Base-by-base conservation (phyloP, 2,888 invertebrate genomes). In the Coelogynopora nodosa region DNA sequence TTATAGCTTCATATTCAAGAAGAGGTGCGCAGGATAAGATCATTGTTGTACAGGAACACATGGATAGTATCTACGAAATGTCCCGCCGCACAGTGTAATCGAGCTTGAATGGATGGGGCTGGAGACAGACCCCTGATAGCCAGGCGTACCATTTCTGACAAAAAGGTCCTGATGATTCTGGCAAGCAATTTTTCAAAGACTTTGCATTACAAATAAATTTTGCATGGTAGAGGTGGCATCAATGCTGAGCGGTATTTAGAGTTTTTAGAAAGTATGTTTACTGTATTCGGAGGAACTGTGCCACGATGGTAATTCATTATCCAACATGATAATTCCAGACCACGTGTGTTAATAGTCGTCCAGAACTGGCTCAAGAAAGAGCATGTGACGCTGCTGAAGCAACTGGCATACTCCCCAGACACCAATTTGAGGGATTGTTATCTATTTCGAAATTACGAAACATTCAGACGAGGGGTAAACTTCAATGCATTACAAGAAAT, bases 181-280 rank as follows among this genome's bases (percentile, higher is more conserved):
- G 82, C 82, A 29, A 29, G 29, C 82, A 82, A 82, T 31, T 82
- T 31, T 82, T 29, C 82, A 31, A 82, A 82, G 82, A 31, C 82
- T 30, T 82, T 82, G 30, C 31, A 29, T 30, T 82, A 82, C 31
- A 31, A 31, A 29, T 5, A 82, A 82, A 18, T 82, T 2, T 30
- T 82, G 23, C 82, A 82, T 30, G 82, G 28, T 30, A 29, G 82
- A 31, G 82, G 29, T 31, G 5, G 5, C 82, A 82, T 28, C 82
- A 82, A 82, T 5, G 82, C 30, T 82, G 31, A 82, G 30, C 29
- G 82, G 31, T 82, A 82, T 30, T 82, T 82, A 82, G 10, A 31
- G 82, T 82, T 82, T 30, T 30, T 82, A 31, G n/a, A 82, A 82
- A 82, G 28, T 30, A 26, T 82, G 82, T 26, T 29, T 5, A 2